Base-by-base conservation (phyloP, 2,888 invertebrate genomes). In the Agriopis leucophaearia region DNA sequence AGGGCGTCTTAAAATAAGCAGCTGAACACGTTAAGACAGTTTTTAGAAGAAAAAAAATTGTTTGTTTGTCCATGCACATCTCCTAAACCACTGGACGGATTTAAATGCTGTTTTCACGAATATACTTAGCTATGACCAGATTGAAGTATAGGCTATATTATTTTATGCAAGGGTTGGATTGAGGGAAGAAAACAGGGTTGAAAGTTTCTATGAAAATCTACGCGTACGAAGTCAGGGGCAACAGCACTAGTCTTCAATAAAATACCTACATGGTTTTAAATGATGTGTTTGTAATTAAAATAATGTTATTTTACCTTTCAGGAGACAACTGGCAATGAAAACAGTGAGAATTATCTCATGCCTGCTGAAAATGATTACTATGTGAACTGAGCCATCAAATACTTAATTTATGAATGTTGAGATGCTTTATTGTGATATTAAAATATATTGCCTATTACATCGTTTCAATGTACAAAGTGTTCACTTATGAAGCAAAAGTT, bases 271-370 rank as follows among this genome's bases (percentile, higher is more conserved):
- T 0, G 47, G 4, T 8, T 16, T 10, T 18, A 10, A 48, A 27
- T 13, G 0, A 10, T 10, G 16, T 10, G 1, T 77, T 55, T 59
- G 54, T 56, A n/a, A n/a, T 18, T 47, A 6, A 16, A 48, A 42
- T 36, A 38, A 45, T 12, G 10, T 9, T 18, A 68, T 40, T 68
- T 40, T 68, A 61, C 60, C 48, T 76, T 68, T 15, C 72, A 77
- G 80, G 77, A 74, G 65, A 77, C 62, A 69, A 78, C 61, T 63
- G 74, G 18, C 5, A 73, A 72, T 61, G 77, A 78, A 45, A 74
- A 74, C 66, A 67, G 67, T 38, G 76, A 76, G 59, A 78, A 67
- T 65, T 78, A 75, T 45, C 78, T 65, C 47, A 51, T 72, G 47
- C 40, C 71, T 9, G 63, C 64, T 62, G 77, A 78, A 71, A 78